These are phyloP conservation scores for Antechinus flavipes DNA, from an alignment of 2,113 vertebrate genomes.

Conservation along the genomic window DNA sequence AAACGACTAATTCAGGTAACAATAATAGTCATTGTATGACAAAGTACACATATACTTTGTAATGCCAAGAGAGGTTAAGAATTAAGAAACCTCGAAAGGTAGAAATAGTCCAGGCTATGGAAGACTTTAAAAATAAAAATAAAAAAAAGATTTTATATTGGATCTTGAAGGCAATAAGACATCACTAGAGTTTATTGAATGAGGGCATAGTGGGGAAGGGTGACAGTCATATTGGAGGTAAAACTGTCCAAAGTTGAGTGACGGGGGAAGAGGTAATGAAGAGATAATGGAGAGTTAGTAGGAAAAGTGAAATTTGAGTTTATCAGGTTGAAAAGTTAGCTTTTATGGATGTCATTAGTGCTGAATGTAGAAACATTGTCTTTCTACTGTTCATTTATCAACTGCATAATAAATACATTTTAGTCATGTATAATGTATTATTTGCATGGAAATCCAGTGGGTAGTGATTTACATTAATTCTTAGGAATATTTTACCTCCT, in stretches of 20 bases:
- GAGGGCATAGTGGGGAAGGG: neutral
- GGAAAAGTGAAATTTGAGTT: neutral
- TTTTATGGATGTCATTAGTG: neutral
- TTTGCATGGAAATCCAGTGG: constrained; percentile 18
- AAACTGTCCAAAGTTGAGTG: neutral
- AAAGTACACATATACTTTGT: too few species aligned
- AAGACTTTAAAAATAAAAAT: neutral
- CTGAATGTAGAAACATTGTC: neutral
- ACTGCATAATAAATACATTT: neutral
- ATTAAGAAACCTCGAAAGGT: neutral
- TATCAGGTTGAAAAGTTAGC: neutral
- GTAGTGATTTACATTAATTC: neutral
- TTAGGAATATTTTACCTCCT: constrained; percentile 7
- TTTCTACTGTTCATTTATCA: neutral
- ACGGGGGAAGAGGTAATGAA: neutral
- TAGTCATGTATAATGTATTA: neutral
- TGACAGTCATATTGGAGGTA: neutral
- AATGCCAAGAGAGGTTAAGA: too few species aligned
- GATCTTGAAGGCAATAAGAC: neutral
- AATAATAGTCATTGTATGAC: neutral
- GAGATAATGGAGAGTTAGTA: too few species aligned
- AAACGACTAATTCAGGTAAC: neutral
- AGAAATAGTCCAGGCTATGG: neutral
- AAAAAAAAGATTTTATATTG: neutral
- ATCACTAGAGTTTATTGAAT: neutral